These are phyloP conservation scores for Bostrychus sinensis DNA, from an alignment of 2,113 vertebrate genomes.

Conservation along the genomic window DNA sequence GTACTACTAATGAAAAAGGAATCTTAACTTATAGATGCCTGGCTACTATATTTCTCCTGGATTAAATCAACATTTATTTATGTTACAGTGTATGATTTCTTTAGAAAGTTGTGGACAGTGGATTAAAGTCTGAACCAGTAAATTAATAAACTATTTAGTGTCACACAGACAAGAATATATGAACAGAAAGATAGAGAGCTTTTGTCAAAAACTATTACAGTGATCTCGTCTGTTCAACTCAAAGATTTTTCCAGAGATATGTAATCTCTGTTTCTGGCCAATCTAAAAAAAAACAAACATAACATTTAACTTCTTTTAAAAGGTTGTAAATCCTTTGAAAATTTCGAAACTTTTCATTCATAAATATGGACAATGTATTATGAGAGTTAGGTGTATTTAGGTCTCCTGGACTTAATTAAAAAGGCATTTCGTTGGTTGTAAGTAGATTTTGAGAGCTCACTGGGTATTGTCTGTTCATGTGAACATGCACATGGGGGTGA, in stretches of 20 bases:
- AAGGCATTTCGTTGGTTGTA: background rate
- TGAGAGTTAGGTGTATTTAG: background rate
- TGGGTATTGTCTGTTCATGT: background rate
- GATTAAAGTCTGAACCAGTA: slow-evolving; percentile 51
- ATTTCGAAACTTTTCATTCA: background rate
- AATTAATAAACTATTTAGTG: slow-evolving; percentile 54
- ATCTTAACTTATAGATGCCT: background rate
- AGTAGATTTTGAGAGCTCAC: background rate
- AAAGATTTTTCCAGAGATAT: no score
- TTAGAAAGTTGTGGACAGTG: slow-evolving; percentile 34
- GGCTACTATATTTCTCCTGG: no score
- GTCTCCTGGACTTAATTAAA: no score
- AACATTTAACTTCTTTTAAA: no score
- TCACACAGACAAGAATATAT: no score
- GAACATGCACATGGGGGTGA: slow-evolving; percentile 14
- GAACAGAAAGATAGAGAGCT: no score
- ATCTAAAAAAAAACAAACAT: no score
- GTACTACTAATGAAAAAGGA: no score
- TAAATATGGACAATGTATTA: background rate
- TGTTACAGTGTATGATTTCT: slow-evolving; percentile 11
- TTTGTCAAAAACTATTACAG: no score
- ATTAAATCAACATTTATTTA: background rate
- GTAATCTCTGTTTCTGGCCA: no score
- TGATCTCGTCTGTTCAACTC: no score
- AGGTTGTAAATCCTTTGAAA: no score